phyloP scores from a whole-genome alignment of 2,113 vertebrate species.

The Barnardius zonarius region DNA sequence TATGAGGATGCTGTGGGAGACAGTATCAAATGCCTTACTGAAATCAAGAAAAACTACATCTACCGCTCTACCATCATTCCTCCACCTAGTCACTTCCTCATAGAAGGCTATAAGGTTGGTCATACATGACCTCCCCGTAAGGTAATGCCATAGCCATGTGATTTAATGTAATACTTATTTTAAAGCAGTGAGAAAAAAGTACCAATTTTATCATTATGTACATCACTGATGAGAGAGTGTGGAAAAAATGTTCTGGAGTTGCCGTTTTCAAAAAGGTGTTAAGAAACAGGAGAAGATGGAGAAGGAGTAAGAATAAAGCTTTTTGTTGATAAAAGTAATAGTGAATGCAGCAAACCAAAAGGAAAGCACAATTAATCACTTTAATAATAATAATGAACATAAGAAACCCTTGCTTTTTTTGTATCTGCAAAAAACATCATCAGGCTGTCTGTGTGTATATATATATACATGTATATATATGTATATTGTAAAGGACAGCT shows the following conservation, averaged over 20 bases:
- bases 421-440: background rate
- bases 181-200: background rate
- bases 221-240: background rate
- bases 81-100: too few species aligned
- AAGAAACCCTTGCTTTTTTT: background rate
- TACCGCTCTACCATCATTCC: too few species aligned
- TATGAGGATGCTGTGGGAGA: too few species aligned
- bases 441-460: background rate
- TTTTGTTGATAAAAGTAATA: background rate
- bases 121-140: too few species aligned
- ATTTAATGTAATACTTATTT: background rate
- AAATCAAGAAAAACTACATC: too few species aligned
- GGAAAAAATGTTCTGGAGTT: background rate
- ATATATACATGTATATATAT: background rate
- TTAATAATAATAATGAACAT: background rate
- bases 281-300: background rate
- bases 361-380: background rate
- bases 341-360: background rate
- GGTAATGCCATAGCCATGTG: background rate
- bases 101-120: too few species aligned
- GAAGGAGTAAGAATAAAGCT: background rate
- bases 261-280: background rate
- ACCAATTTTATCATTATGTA: background rate
- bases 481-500: background rate
- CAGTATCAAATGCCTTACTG: too few species aligned